phyloP scores from a whole-genome alignment of 1,140 invertebrate genomes.

The Pollicipes pollicipes region DNA sequence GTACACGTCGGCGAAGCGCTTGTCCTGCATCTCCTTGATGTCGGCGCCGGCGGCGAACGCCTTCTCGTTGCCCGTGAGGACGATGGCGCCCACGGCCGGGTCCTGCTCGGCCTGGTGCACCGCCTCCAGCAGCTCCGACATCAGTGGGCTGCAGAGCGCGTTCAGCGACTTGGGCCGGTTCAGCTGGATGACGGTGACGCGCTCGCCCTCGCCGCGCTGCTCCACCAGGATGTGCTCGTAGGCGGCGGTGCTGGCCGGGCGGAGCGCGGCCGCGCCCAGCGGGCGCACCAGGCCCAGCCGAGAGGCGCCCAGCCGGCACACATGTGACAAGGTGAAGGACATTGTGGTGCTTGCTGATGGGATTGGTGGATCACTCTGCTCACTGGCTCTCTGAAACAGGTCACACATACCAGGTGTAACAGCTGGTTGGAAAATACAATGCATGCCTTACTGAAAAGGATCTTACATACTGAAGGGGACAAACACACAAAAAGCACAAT shows the following conservation, averaged over 20 bases:
- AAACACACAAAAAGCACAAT: no score
- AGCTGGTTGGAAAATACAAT: no score
- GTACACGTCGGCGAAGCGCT: conserved; percentile 52
- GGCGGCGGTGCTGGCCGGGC: background rate
- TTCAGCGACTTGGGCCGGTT: conserved; percentile 86
- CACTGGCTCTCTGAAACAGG: no score
- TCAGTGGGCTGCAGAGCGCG: conserved; percentile 77
- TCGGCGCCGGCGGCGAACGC: conserved; percentile 94
- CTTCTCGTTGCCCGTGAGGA: conserved; percentile 90
- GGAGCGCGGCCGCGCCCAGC: no score
- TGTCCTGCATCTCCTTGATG: conserved; percentile 88
- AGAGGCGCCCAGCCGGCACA: background rate
- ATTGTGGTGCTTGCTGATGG: no score
- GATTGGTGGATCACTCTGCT: no score
- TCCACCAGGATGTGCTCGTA: conserved; percentile 63
- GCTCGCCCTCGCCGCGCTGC: conserved; percentile 61
- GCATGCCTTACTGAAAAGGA: no score
- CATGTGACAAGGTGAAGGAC: background rate
- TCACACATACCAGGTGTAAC: no score
- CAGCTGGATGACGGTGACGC: conserved; percentile 76
- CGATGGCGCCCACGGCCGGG: conserved; percentile 55
- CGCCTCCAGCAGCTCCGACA: conserved; percentile 60
- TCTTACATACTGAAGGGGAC: no score
- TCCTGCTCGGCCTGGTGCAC: conserved; percentile 57
- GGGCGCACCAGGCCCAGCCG: background rate